Base-by-base conservation (phyloP, 1,140 invertebrate species). In the Chionoecetes opilio region DNA sequence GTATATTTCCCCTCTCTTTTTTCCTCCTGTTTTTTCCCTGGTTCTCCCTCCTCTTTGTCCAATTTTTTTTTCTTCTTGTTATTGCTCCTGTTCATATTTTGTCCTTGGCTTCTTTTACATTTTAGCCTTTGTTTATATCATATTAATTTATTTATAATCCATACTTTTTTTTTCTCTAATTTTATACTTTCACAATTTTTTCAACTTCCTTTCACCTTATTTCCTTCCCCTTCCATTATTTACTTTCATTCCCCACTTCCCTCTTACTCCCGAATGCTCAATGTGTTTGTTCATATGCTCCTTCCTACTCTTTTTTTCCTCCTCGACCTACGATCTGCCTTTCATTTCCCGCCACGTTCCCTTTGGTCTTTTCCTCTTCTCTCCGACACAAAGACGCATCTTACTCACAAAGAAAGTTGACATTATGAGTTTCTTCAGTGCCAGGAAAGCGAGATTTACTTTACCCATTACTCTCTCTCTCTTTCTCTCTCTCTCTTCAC, bases 391-490 rank as follows among this genome's bases (percentile, higher is more conserved):
- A 5, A 5, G 63, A 75, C 21, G n/a, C n/a, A 75, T n/a, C 63
- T 75, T 75, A 75, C 63, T 75, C 63, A 75, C 63, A 17, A 75
- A 75, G 63, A 75, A 75, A 75, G 63, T 75, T 75, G 63, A 75
- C 63, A 75, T 75, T 75, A 75, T 75, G 63, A 75, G 63, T 75
- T 75, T n/a, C 63, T n/a, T 75, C 26, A 75, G 63, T 75, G 63
- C 3, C 63, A 75, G 63, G 63, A 75, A 75, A 75, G 63, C 11
- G n/a, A 75, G 63, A 75, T 75, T 75, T 75, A 75, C 63, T 26
- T n/a, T 75, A 17, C 63, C 63, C 21, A 6, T 75, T 21, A 14
- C 53, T 75, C 63, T 75, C 63, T n/a, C 63, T 75, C 26, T 75
- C 63, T 75, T 8, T 11, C 63, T 75, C 63, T n/a, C 63, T n/a